Percentiles rank a stretch among this genome's conserved stretches.
These are phyloP conservation scores for Papilio elwesi DNA, from an alignment of 2,888 invertebrate species.

Conservation along the genomic window DNA sequence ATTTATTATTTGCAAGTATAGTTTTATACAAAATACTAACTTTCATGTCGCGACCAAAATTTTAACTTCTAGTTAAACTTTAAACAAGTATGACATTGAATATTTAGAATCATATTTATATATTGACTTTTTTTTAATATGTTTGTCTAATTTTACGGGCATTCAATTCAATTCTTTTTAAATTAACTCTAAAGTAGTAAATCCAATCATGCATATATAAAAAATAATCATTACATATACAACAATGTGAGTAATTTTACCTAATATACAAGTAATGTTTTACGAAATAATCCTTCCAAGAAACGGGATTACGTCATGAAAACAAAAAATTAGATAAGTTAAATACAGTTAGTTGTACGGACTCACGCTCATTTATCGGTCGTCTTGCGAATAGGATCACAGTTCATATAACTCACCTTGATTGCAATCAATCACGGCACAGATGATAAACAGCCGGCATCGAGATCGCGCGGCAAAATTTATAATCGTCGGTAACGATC, in stretches of 20 bases:
- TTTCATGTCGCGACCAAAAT: no score
- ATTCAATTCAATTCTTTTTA: neutral
- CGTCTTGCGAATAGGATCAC: slow-evolving; percentile 18
- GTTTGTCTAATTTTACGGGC: neutral
- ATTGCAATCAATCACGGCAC: slow-evolving; percentile 37
- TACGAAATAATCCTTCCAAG: slow-evolving; percentile 10
- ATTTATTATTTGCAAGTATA: no score
- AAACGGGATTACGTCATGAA: slow-evolving; percentile 27
- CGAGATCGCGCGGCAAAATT: slow-evolving; percentile 68
- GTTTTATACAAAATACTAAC: no score
- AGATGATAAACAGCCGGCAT: slow-evolving; percentile 47
- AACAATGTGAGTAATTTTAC: slow-evolving; percentile 2
- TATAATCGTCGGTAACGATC: slow-evolving; percentile 71
- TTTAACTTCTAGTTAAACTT: no score
- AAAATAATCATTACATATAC: neutral
- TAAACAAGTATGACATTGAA: no score
- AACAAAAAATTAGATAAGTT: slow-evolving; percentile 24
- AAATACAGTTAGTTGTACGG: neutral
- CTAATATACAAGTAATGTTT: slow-evolving; percentile 2
- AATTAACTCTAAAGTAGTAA: neutral
- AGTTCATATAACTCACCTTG: slow-evolving; percentile 36
- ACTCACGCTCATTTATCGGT: slow-evolving; percentile 22
- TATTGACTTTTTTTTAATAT: no score
- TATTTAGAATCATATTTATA: no score
- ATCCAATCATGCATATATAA: neutral